Evolutionary conservation across 2,888 invertebrate species (phyloP).

Genomic region (Sericinus montela): DNA sequence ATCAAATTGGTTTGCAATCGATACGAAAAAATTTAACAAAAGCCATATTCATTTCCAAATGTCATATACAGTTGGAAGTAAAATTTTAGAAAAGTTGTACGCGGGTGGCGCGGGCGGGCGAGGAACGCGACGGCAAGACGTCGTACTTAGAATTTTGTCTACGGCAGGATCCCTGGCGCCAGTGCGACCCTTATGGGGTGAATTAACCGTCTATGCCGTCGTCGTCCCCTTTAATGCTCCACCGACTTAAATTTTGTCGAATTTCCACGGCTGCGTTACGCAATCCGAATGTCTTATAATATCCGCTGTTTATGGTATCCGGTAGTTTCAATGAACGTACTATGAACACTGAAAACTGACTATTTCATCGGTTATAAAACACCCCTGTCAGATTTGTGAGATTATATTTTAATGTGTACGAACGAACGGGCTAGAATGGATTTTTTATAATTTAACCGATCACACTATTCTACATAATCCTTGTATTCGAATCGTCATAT

Average conservation of each 20-base stretch:
- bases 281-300: slow-evolving; percentile 70
- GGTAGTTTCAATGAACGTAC: slow-evolving; percentile 30
- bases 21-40: not conserved
- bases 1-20: no score
- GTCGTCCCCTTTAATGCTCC: slow-evolving; percentile 74
- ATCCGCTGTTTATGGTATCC: slow-evolving; percentile 58
- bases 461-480: no score
- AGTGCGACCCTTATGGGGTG: slow-evolving; percentile 74
- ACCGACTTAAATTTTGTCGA: slow-evolving; percentile 76
- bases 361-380: not conserved
- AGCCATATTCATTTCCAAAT: slow-evolving; percentile 9
- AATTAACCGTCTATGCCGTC: slow-evolving; percentile 71
- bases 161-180: slow-evolving; percentile 75
- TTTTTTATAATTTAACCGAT: no score
- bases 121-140: slow-evolving; percentile 44
- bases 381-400: not conserved
- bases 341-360: slow-evolving; percentile 20
- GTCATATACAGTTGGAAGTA: slow-evolving; percentile 17
- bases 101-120: slow-evolving; percentile 28
- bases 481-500: no score
- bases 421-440: no score
- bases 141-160: slow-evolving; percentile 72
- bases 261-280: slow-evolving; percentile 70
- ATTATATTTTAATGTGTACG: not conserved
- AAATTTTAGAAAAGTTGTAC: slow-evolving; percentile 27